Percentiles rank a stretch among this genome's conserved stretches.
Conservation (phyloP, 2,113 vertebrate species). For the Neofelis nebulosa region DNA sequence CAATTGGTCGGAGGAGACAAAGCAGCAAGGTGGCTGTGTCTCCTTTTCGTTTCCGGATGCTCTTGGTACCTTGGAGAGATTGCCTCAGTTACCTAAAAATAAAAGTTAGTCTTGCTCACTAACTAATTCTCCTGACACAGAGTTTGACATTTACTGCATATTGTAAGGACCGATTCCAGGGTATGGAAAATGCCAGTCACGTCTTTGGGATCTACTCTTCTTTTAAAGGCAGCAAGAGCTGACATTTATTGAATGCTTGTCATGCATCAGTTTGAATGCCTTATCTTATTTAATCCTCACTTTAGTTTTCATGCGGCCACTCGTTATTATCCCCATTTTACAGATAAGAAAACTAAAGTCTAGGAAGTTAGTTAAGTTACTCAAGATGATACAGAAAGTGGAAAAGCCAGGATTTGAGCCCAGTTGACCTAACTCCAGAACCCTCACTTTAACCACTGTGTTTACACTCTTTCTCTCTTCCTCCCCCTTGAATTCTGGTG, state of each 20-base stretch:
- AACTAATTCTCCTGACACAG: background rate
- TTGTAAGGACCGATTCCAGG: background rate
- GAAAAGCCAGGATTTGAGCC: background rate
- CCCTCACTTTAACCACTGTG: background rate
- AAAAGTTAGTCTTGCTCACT: background rate
- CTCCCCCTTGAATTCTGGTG: background rate
- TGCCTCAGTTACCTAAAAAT: background rate
- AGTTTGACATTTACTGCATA: background rate
- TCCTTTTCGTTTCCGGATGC: background rate
- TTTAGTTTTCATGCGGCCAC: background rate
- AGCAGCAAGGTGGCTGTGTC: background rate
- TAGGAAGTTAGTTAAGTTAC: background rate
- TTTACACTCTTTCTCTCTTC: too few species aligned
- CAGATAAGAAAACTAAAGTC: background rate
- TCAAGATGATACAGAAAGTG: background rate
- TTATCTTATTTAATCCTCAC: background rate
- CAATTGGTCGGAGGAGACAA: accelerated
- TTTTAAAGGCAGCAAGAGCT: background rate
- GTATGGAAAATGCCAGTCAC: background rate
- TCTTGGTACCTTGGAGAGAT: background rate
- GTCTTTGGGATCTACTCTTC: background rate
- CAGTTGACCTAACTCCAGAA: background rate
- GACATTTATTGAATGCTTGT: background rate
- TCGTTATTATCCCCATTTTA: background rate
- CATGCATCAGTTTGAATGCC: background rate